Evolutionary conservation across 2,888 invertebrate genomes (phyloP).

Genomic region (Eupithecia tripunctaria): DNA sequence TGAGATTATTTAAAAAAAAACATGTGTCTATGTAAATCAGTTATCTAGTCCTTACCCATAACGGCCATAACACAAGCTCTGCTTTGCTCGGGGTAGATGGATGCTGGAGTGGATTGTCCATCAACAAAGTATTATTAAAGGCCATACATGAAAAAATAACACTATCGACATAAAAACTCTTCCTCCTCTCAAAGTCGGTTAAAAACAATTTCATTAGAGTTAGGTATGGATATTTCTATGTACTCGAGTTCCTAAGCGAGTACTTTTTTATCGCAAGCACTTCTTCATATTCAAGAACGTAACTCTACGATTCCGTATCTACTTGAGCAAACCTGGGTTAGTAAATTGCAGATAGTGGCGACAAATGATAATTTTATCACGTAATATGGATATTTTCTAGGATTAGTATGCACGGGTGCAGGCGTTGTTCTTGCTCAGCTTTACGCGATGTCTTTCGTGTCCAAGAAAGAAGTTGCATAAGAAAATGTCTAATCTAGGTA

Average conservation of each 20-base stretch:
- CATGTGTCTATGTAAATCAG: no score
- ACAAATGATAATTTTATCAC: constrained; percentile 58
- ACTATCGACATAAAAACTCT: neutral
- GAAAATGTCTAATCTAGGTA: neutral
- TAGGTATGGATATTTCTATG: neutral
- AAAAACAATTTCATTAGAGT: neutral
- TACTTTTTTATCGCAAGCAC: neutral
- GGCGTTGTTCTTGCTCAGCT: constrained; percentile 47
- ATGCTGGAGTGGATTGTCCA: no score
- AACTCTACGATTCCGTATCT: constrained; percentile 13
- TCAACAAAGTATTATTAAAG: no score
- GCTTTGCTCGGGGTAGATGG: no score
- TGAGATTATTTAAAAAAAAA: no score
- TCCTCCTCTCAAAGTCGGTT: neutral
- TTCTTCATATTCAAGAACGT: constrained; percentile 7
- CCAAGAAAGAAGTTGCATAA: constrained; percentile 2
- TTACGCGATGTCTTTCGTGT: constrained; percentile 47
- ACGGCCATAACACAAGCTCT: no score
- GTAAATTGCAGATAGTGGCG: constrained; percentile 38
- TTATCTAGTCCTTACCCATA: no score
- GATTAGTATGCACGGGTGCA: constrained; percentile 61
- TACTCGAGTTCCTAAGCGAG: neutral
- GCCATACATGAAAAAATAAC: no score
- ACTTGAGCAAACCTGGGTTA: constrained; percentile 17
- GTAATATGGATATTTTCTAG: constrained; percentile 58